Base-by-base conservation (phyloP, 2,888 invertebrate genomes). In the Hoplodrina ambigua region DNA sequence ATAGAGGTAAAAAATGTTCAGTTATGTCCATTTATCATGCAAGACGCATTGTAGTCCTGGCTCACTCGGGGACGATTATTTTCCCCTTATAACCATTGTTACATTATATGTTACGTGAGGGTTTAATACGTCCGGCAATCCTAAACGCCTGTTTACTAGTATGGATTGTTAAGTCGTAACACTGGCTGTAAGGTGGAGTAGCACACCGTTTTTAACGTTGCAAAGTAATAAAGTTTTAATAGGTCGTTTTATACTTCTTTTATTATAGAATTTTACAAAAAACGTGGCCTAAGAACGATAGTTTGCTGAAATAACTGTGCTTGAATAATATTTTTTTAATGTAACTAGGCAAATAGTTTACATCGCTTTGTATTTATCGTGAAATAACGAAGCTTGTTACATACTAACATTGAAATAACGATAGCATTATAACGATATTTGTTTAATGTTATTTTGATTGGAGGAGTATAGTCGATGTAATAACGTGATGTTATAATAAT, bases 21-120 rank as follows among this genome's bases (percentile, higher is more conserved):
- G 80, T 74, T 83, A 75, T 74, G 81, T 73, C 79, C 84, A 86
- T 86, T 87, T 86, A 86, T 86, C 86, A 87, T 84, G 77, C 80
- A 85, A 84, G 84, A 86, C 82, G 85, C 86, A 82, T 83, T 80
- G 82, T 83, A 77, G 77, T 78, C 70, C 72, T 77, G 72, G 68
- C 71, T 82, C 85, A 75, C 84, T 54, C 59, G 82, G 82, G 82
- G 74, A 77, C 81, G 82, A 88, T 86, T 87, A 86, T 84, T 83
- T 81, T 83, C 80, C 74, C 65, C 85, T 85, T 83, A 85, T 68
- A 81, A 78, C 73, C 76, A 71, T 75, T 81, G 80, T 85, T 78
- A 73, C 71, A 76, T 76, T 75, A 75, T 78, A 76, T 74, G 69
- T 64, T 72, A 70, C 58, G 73, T 49, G 67, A 69, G 71, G 75